Base-by-base conservation (phyloP, 2,113 vertebrate species). In the Pelecanus crispus region DNA sequence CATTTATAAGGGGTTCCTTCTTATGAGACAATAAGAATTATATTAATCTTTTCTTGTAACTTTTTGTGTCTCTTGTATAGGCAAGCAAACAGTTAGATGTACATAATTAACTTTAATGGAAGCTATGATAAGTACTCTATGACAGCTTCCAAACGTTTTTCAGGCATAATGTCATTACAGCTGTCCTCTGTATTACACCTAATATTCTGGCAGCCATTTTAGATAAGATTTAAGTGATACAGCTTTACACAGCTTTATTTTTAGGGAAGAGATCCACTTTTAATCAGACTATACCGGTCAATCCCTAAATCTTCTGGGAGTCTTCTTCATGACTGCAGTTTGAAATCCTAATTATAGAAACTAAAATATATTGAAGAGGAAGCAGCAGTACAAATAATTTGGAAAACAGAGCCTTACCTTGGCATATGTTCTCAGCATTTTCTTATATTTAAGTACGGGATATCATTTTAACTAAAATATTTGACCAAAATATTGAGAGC, bases 321-420 rank as follows among this genome's bases (percentile, higher is more conserved):
- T 86, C 53, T 22, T 80, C 55, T 25, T 21, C 42, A 56, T 87
- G 21, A 38, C 40, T 80, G 61, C 40, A 67, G 40, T 88, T 91
- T 96, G 66, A 81, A 95, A 95, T 62, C 28, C 24, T 75, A 67
- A 78, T 84, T 82, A 74, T n/a, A 92, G 65, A 40, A 94, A 47
- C 13, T 32, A 44, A 90, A 70, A 84, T 86, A 47, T 53, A 79
- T 66, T 53, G 17, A 91, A 77, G 50, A 38, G 11, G 29, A 86
- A 21, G 4, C 22, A 84, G 24, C 15, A 61, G 3, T 40, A 71
- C 14, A 86, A 67, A 45, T 61, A 31, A 40, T 79, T 77, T 53
- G 22, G 15, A 53, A 86, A 90, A 72, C 4, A 45, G n/a, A 81
- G 40, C 16, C 45, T 53, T 90, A 34, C 32, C 61, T 14, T 73